Evolutionary conservation across 2,888 invertebrate species (phyloP), one percentile per base, ranked within the genome.

Genomic region (Bhutanitis thaidina): DNA sequence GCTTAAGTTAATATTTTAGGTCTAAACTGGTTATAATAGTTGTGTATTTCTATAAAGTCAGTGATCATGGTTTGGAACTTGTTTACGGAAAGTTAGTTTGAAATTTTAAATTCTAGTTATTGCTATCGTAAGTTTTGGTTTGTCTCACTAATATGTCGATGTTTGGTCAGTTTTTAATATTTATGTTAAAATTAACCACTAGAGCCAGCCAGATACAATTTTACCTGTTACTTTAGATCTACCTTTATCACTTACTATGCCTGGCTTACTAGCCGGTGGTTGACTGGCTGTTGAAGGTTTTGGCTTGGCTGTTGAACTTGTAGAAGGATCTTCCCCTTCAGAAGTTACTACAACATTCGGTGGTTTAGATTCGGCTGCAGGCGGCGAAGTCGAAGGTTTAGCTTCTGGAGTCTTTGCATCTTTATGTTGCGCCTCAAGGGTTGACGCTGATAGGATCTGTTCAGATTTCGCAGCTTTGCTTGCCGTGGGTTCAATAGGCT

Each of bases 141-240:
- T 59, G 62, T 80, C 77, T 80, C 80, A 77, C 78, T 80, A 80
- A 74, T 72, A 72, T 59, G 78, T 79, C 74, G 55, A 60, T 8
- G 34, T 54, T 61, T 62, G 49, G 55, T 20, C 13, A 13, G 8
- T 34, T 16, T 13, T 25, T 44, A 35, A 20, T 5, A 20, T 12
- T 13, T 27, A 25, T 25, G 13, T 44, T 50, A 49, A 32, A 12
- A 35, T 43, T 38, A 48, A 43, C 9, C 37, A 47, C 86, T 91
- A 94, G 48, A 94, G 90, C 94, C 94, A 94, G 1, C 94, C 94
- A 12, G 94, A 92, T 54, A 94, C 92, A 57, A 93, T 90, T 78
- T 92, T 93, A 0, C 94, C 94, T 0, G 94, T 94, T 0, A 93
- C 92, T 67, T 92, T 94, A 1, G 94, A 94, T 69, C 92, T 94